These are phyloP conservation scores for Lethrus apterus DNA, from an alignment of 1,140 invertebrate genomes.

Conservation along the genomic window DNA sequence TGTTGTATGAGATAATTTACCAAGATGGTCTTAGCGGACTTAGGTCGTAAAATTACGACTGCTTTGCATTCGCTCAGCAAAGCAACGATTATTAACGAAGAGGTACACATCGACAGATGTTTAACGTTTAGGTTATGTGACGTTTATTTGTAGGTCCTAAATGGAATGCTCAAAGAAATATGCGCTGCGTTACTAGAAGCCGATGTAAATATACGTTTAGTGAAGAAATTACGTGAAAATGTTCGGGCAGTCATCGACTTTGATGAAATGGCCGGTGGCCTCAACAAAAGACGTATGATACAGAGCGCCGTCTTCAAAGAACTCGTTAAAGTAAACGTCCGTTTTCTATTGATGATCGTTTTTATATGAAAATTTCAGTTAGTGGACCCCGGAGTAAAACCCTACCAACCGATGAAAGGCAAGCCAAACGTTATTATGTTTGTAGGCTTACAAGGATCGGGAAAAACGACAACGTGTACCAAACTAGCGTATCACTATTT, in stretches of 20 bases:
- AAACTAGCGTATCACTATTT: conserved; percentile 99
- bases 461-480: conserved; percentile 99
- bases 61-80: conserved; percentile 95
- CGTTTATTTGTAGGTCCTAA: conserved; percentile 76
- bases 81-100: conserved; percentile 98
- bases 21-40: conserved; percentile 98
- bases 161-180: conserved; percentile 99
- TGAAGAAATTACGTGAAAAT: conserved; percentile 96
- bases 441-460: conserved; percentile 97
- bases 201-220: conserved; percentile 96
- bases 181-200: conserved; percentile 95
- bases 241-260: conserved; percentile 97
- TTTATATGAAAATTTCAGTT: conserved; percentile 52
- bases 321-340: conserved; percentile 77
- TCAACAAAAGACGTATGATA: conserved; percentile 98
- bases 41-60: conserved; percentile 98
- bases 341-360: conserved; percentile 8
- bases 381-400: conserved; percentile 97
- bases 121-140: conserved; percentile 8
- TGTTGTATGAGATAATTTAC: too few species aligned
- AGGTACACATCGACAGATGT: conserved; percentile 52
- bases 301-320: conserved; percentile 99
- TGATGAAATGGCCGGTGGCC: conserved; percentile 98
- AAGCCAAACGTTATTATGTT: conserved; percentile 98
- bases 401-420: conserved; percentile 93